Conservation (phyloP, 2,113 vertebrate genomes). For the Nycticryphes semicollaris region DNA sequence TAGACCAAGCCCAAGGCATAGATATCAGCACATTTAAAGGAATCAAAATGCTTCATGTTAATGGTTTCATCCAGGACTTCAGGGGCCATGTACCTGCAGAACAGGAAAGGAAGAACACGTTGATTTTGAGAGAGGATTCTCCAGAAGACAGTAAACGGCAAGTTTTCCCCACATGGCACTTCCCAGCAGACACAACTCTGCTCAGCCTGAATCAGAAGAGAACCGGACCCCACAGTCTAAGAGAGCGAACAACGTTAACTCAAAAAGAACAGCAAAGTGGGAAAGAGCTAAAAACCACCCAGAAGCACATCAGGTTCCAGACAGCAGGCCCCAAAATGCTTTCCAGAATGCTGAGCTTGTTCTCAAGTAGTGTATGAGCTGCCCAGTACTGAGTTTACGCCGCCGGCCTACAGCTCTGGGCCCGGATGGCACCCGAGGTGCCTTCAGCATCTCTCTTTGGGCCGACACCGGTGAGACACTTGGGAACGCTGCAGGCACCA, state of each 20-base stretch:
- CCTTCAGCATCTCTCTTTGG: neutral
- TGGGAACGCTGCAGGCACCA: neutral
- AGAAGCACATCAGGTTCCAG: neutral
- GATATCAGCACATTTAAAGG: constrained; percentile 97
- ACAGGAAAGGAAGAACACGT: neutral
- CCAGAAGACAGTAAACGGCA: accelerated
- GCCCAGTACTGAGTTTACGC: neutral
- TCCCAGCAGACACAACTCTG: neutral
- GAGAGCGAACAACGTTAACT: accelerated
- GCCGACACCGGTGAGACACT: neutral
- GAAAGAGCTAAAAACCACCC: neutral
- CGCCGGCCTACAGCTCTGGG: neutral
- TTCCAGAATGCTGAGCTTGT: neutral
- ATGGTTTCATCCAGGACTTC: constrained; percentile 98
- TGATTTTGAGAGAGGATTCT: neutral
- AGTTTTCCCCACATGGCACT: neutral
- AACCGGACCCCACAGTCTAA: neutral
- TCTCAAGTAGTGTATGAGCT: neutral
- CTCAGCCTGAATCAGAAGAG: neutral
- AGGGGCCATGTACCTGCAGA: constrained; percentile 94
- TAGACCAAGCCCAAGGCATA: constrained; percentile 96
- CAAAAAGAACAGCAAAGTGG: neutral
- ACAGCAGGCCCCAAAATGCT: neutral
- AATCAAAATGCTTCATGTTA: constrained; percentile 99
- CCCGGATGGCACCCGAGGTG: accelerated